Conservation (phyloP, 1,140 invertebrate genomes). For the Brachionus asplanchnoidis region DNA sequence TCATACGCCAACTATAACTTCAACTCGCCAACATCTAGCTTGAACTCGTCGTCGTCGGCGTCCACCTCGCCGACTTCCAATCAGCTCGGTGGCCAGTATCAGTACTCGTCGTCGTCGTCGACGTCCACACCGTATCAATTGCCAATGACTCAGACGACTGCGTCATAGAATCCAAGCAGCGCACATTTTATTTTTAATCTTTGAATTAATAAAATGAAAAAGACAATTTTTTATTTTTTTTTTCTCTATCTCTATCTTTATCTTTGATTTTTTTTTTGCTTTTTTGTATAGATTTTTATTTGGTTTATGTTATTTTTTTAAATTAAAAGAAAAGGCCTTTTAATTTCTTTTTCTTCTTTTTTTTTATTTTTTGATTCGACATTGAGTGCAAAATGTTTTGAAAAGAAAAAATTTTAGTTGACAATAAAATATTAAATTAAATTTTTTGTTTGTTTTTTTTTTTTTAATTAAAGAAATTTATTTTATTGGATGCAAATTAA, state of each 20-base stretch:
- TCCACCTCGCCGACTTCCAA: not conserved
- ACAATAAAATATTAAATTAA: not conserved
- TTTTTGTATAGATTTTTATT: not conserved
- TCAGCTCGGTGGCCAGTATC: not conserved
- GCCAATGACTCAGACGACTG: conserved; percentile 1
- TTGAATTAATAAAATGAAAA: not conserved
- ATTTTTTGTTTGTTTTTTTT: too few species aligned
- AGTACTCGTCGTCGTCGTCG: not conserved
- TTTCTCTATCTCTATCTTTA: not conserved
- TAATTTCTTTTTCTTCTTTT: not conserved
- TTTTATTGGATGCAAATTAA: too few species aligned
- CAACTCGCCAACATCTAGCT: conserved; percentile 11
- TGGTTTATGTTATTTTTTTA: not conserved
- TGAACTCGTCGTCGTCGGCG: not conserved
- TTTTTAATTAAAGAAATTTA: too few species aligned
- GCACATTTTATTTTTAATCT: not conserved
- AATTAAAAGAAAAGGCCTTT: not conserved
- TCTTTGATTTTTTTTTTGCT: not conserved
- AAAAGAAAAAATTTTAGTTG: not conserved
- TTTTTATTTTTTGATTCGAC: not conserved
- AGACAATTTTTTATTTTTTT: not conserved
- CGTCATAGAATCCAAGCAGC: not conserved
- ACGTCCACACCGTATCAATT: not conserved
- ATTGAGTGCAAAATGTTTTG: not conserved
- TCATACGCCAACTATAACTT: not conserved